Conservation (phyloP, 2,888 invertebrate genomes). For the Cosmopolites sordidus region DNA sequence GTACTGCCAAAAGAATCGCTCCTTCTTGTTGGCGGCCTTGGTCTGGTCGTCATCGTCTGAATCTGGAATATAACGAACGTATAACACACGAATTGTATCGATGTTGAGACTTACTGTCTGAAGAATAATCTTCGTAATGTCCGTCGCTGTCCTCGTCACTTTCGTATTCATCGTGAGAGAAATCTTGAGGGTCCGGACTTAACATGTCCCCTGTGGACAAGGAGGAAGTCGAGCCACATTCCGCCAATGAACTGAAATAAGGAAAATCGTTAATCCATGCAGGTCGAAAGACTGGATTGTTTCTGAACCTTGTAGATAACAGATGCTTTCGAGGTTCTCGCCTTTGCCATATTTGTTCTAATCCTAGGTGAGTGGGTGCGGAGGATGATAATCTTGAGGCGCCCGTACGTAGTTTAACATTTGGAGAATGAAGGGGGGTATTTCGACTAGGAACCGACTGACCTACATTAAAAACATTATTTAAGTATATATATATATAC, state of each 20-base stretch:
- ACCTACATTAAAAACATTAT: slow-evolving; percentile 47
- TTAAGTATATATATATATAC: too few species aligned
- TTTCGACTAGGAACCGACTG: slow-evolving; percentile 61
- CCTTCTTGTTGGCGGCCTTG: slow-evolving; percentile 57
- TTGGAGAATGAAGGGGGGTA: slow-evolving; percentile 38
- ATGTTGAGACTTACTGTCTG: slow-evolving; percentile 49
- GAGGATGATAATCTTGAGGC: slow-evolving; percentile 64
- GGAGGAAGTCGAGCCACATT: slow-evolving; percentile 80
- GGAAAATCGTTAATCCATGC: background rate
- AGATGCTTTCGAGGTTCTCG: slow-evolving; percentile 84
- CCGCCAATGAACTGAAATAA: slow-evolving; percentile 68
- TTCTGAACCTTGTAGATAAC: slow-evolving; percentile 42
- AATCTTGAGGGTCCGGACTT: slow-evolving; percentile 74
- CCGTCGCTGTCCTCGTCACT: slow-evolving; percentile 81
- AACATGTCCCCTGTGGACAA: slow-evolving; percentile 76
- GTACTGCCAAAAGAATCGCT: slow-evolving; percentile 96
- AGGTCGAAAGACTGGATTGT: too few species aligned
- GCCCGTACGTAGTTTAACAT: slow-evolving; percentile 38
- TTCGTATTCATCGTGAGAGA: slow-evolving; percentile 77
- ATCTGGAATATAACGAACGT: slow-evolving; percentile 47
- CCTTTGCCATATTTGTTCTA: slow-evolving; percentile 82
- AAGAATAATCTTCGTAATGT: slow-evolving; percentile 81
- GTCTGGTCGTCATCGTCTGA: slow-evolving; percentile 62
- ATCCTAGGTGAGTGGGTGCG: slow-evolving; percentile 78
- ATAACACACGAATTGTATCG: background rate